These are phyloP conservation scores for Megalurothrips usitatus DNA, from an alignment of 2,888 invertebrate genomes.

Conservation along the genomic window DNA sequence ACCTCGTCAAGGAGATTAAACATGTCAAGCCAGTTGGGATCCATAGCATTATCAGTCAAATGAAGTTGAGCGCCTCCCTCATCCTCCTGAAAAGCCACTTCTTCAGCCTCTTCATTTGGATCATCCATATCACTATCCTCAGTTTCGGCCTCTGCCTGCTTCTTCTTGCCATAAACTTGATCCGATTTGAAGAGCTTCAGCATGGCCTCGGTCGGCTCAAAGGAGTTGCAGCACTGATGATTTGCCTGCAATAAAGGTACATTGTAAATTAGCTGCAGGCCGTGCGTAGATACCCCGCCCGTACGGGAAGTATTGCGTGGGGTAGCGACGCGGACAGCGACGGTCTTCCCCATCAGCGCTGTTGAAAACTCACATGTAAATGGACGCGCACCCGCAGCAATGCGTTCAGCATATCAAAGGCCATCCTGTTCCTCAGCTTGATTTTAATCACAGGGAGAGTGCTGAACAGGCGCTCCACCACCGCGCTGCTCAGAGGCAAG, in stretches of 20 bases:
- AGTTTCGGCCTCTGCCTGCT: no score
- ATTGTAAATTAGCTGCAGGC: not conserved
- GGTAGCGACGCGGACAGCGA: no score
- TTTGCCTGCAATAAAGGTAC: not conserved
- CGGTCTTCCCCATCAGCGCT: no score
- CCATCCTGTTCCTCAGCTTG: not conserved
- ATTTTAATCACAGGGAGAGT: not conserved
- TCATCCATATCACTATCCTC: not conserved
- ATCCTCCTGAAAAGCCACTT: not conserved
- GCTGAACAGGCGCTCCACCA: not conserved
- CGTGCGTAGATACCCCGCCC: not conserved
- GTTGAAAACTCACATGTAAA: not conserved
- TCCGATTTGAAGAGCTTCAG: not conserved
- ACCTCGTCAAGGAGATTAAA: not conserved
- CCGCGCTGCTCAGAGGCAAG: not conserved
- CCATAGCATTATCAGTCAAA: no score
- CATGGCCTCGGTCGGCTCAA: not conserved
- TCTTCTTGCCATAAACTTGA: not conserved
- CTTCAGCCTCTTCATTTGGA: not conserved
- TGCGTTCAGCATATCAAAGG: not conserved
- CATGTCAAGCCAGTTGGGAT: not conserved
- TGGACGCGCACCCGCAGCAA: not conserved
- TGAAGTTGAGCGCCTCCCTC: not conserved
- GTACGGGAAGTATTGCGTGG: not conserved
- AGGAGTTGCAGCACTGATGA: not conserved